Percentiles rank a stretch among this genome's conserved stretches.
These are phyloP conservation scores for Parus major DNA, from an alignment of 2,113 vertebrate species.

Conservation along the genomic window DNA sequence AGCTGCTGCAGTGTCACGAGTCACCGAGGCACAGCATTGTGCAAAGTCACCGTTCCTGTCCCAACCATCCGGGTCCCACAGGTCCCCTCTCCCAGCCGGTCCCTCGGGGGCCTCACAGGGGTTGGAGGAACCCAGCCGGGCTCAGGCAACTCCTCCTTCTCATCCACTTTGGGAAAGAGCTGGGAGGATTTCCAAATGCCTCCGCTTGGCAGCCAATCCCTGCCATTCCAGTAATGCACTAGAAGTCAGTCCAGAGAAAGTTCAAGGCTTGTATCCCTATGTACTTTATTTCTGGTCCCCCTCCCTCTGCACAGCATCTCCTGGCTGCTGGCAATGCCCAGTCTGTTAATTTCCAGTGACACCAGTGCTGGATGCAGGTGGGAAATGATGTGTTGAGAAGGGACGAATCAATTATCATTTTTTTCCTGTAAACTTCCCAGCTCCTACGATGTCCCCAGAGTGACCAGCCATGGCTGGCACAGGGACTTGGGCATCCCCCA, in stretches of 20 bases:
- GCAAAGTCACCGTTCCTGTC: not conserved
- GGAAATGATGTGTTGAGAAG: not conserved
- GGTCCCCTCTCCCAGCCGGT: not conserved
- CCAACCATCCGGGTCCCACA: rapidly evolving
- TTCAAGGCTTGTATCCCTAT: not conserved
- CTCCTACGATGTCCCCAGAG: rapidly evolving
- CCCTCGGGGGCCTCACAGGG: not conserved
- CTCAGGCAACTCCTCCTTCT: not conserved
- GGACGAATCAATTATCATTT: not conserved
- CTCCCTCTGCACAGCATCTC: not conserved
- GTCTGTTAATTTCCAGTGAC: not conserved
- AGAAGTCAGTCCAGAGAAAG: not conserved
- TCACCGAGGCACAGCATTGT: rapidly evolving
- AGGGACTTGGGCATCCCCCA: not conserved
- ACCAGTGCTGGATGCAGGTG: not conserved
- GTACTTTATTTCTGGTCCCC: not conserved
- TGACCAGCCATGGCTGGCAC: not conserved
- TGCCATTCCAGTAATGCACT: rapidly evolving
- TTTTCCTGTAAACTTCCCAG: not conserved
- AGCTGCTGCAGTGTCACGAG: not conserved
- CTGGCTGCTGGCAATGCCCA: not conserved
- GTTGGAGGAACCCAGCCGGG: not conserved
- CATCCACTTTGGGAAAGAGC: not conserved
- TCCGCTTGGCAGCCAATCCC: not conserved
- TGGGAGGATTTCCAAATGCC: conserved; percentile 17